phyloP scores from a whole-genome alignment of 2,888 invertebrate species.

The Bhutanitis thaidina region DNA sequence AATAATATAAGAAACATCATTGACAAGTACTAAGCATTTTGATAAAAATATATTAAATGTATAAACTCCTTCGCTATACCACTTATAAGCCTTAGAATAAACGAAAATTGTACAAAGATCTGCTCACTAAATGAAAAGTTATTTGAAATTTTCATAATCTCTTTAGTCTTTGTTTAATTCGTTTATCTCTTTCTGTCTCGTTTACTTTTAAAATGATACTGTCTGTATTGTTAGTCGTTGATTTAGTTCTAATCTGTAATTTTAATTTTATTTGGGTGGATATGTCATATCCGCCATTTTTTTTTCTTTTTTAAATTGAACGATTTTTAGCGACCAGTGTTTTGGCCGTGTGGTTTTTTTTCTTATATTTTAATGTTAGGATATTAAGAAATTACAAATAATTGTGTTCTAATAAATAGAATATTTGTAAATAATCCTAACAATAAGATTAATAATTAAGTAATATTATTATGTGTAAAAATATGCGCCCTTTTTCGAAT shows the following conservation, averaged over 20 bases:
- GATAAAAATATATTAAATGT: constrained; percentile 13
- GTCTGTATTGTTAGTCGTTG: too few relatives aligned
- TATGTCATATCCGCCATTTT: too few relatives aligned
- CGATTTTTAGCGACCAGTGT: too few relatives aligned
- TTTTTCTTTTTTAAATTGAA: too few relatives aligned
- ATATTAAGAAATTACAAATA: background rate
- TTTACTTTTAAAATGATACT: too few relatives aligned
- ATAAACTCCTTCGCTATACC: background rate
- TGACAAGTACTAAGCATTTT: background rate
- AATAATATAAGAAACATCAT: background rate
- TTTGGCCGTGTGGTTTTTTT: background rate
- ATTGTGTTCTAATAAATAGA: constrained; percentile 7
- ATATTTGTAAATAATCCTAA: constrained; percentile 3
- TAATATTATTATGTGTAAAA: too few relatives aligned
- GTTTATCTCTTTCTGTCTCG: too few relatives aligned
- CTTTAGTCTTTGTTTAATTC: background rate
- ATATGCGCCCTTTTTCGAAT: background rate
- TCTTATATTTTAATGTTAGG: background rate
- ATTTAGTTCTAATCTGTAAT: too few relatives aligned
- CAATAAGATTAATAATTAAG: background rate
- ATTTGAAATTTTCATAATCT: background rate
- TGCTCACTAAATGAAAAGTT: constrained; percentile 2
- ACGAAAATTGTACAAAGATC: constrained; percentile 11
- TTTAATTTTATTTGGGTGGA: too few relatives aligned
- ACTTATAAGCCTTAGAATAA: background rate